A percentile compares a stretch with the other conserved stretches of the same genome.
Conservation (phyloP, 1,140 invertebrate species). For the Drosophila willistoni region DNA sequence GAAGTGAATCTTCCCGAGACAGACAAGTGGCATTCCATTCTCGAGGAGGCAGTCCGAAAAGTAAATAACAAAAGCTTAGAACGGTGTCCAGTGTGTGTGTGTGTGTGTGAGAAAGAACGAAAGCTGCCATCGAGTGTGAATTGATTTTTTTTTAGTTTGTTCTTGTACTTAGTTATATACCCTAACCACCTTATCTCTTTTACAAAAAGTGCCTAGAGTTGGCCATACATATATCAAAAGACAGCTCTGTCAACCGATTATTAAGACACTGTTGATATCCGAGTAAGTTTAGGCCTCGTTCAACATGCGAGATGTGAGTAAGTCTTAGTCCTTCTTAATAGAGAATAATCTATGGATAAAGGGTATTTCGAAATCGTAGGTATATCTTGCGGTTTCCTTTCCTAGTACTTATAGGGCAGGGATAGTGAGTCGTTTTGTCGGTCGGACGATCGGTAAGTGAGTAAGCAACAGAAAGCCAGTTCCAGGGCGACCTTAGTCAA, state of each 20-base stretch:
- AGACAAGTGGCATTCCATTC: slow-evolving; percentile 82
- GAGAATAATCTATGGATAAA: not conserved
- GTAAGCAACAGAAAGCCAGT: slow-evolving; percentile 25
- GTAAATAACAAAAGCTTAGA: slow-evolving; percentile 71
- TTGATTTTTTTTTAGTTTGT: slow-evolving; percentile 62
- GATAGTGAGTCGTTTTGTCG: not conserved
- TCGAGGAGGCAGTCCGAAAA: slow-evolving; percentile 59
- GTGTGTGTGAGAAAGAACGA: slow-evolving; percentile 12
- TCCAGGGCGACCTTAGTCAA: slow-evolving; percentile 42
- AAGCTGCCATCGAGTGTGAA: slow-evolving; percentile 74
- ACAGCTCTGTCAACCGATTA: too few species aligned
- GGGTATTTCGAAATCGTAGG: not conserved
- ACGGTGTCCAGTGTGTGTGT: slow-evolving; percentile 39
- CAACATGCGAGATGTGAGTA: too few species aligned
- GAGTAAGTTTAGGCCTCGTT: too few species aligned
- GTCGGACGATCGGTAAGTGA: slow-evolving; percentile 7
- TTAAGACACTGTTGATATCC: too few species aligned
- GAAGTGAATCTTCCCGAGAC: slow-evolving; percentile 49
- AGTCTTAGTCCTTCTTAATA: too few species aligned
- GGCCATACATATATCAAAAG: too few species aligned
- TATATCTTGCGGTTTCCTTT: not conserved
- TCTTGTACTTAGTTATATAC: not conserved
- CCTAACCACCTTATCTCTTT: not conserved
- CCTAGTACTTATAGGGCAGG: slow-evolving; percentile 35
- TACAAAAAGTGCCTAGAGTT: too few species aligned